Evolutionary conservation across 1,140 invertebrate genomes (phyloP).

Genomic region (Kradibia gibbosae): DNA sequence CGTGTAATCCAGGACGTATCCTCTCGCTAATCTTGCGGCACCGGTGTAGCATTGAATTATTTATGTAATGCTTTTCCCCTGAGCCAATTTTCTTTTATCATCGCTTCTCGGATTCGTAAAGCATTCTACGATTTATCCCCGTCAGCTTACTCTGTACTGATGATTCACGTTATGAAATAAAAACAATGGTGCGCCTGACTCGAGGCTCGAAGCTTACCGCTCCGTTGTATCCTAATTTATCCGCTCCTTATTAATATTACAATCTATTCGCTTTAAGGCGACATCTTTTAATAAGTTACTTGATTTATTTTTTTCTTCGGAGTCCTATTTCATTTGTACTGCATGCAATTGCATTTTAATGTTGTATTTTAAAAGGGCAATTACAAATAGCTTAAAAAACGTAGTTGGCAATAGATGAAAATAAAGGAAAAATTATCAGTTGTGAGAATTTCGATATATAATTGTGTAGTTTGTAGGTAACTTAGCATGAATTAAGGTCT

Average conservation of each 20-base stretch:
- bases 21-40: neutral
- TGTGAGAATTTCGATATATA: neutral
- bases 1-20: neutral
- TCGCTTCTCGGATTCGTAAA: neutral
- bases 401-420: too few relatives aligned
- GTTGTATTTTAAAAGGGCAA: too few relatives aligned
- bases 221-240: neutral
- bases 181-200: neutral
- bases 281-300: too few relatives aligned
- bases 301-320: too few relatives aligned
- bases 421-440: neutral
- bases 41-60: neutral
- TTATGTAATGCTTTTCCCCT: neutral
- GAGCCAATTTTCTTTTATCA: slow-evolving; percentile 2
- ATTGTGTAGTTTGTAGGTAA: neutral
- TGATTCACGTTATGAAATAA: neutral
- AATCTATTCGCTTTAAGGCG: too few relatives aligned
- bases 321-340: too few relatives aligned
- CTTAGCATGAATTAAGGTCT: neutral
- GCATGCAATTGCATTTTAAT: too few relatives aligned
- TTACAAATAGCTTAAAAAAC: too few relatives aligned
- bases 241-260: too few relatives aligned
- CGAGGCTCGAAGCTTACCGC: neutral
- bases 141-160: neutral
- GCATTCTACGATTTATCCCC: neutral